Evolutionary conservation across 2,888 invertebrate species (phyloP).

Genomic region (Melanophora roralis): DNA sequence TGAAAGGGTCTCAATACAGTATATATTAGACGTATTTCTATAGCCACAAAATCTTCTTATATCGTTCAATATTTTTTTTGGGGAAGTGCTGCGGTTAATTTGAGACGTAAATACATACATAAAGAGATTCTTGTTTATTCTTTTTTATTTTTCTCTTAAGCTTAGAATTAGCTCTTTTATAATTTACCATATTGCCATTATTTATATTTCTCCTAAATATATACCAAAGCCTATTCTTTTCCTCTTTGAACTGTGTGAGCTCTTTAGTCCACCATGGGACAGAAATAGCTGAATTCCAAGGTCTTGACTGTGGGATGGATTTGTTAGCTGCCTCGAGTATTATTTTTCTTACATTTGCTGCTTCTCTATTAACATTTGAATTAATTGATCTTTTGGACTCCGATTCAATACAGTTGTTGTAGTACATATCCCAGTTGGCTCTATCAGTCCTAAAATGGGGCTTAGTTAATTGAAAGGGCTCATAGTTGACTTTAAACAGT

Average conservation of each 20-base stretch:
- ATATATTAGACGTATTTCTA: slow-evolving; percentile 5
- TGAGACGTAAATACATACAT: slow-evolving; percentile 1
- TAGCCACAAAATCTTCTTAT: slow-evolving; percentile 28
- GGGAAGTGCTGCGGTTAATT: background rate
- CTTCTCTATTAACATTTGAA: background rate
- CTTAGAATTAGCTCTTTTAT: background rate
- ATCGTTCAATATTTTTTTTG: slow-evolving; percentile 14
- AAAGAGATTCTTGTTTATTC: background rate
- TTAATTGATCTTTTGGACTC: background rate
- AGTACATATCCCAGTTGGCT: background rate
- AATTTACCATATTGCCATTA: slow-evolving; percentile 1
- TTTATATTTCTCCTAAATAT: slow-evolving; percentile 18
- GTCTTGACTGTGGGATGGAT: background rate
- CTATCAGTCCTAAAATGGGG: slow-evolving; percentile 5
- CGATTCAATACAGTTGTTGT: background rate
- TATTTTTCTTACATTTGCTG: background rate
- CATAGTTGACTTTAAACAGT: background rate
- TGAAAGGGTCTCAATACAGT: background rate
- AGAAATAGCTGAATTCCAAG: background rate
- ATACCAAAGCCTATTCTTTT: slow-evolving; percentile 15
- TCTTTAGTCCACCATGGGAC: slow-evolving; percentile 23
- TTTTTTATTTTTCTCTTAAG: slow-evolving; percentile 10
- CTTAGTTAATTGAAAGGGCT: background rate
- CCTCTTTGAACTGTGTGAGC: background rate
- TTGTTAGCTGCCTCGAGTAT: background rate